Evolutionary conservation across 2,797 vertebrate species (phyloP), one percentile per base, ranked within the genome.

Genomic region (Danio kyathit): DNA sequence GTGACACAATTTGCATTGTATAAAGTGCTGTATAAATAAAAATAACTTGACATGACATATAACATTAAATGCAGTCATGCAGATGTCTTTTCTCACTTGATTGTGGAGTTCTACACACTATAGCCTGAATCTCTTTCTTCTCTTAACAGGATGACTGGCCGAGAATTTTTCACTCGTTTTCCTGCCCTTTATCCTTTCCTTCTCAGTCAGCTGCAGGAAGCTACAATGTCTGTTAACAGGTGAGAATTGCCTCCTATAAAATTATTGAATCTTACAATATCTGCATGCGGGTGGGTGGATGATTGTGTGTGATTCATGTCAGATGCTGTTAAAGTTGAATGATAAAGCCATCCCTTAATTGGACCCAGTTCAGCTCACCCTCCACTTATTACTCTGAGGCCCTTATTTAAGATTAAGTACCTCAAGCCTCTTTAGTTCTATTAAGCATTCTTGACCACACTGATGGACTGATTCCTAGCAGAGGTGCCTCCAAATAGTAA

Each of bases 121-220:
- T 41, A 9, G 48, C 11, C 46, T 41, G 19, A n/a, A 51, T 71
- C 10, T 54, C 63, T 46, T 9, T 64, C 7, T 52, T 74, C 52
- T 72, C 17, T 73, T 54, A 7, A 65, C 89, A 99, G 97, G 92
- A 99, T 99, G 97, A 98, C 97, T 0, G 98, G 97, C 49, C 93
- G 96, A 1, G 97, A 98, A 88, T 98, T 99, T 81, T 99, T 99
- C 90, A 96, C 96, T 66, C 95, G 96, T 8, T 99, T 97, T 85
- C 97, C 97, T 0, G 93, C 95, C 41, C 96, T 99, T 72, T 97
- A 98, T 84, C 95, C 96, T 4, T 99, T 99, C 84, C 95, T 99
- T 21, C 95, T 99, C 79, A 91, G 90, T 83, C 97, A 97, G 77
- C 89, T 99, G 86, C 94, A 97, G 89, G 85, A 92, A 84, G 95